These are phyloP conservation scores for Mactra quadrangularis DNA, from an alignment of 1,140 invertebrate genomes.

Conservation along the genomic window DNA sequence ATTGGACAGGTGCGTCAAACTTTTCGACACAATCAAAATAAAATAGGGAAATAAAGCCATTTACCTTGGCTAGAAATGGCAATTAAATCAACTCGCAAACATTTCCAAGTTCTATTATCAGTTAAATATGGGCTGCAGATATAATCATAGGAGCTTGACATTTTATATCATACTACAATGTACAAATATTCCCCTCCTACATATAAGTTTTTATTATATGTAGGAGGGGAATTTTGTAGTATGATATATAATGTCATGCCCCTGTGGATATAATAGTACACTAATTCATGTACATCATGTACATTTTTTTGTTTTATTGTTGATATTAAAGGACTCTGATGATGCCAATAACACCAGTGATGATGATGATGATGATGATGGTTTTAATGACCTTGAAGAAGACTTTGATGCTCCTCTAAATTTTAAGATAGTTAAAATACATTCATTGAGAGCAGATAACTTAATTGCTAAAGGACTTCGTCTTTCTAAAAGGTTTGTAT, in stretches of 20 bases:
- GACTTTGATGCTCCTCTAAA: slow-evolving; percentile 6
- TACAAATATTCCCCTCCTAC: not conserved
- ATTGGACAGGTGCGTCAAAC: too few species aligned
- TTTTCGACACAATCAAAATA: too few species aligned
- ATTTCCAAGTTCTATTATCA: too few species aligned
- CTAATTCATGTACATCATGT: not conserved
- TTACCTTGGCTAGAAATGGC: too few species aligned
- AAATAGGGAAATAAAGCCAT: too few species aligned
- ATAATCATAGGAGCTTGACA: too few species aligned
- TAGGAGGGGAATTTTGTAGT: not conserved
- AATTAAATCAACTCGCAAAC: too few species aligned
- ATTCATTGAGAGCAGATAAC: slow-evolving; percentile 9
- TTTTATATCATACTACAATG: too few species aligned
- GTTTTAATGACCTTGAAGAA: not conserved
- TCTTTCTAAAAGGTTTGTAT: not conserved
- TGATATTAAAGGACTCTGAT: too few species aligned
- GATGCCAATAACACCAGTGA: not conserved
- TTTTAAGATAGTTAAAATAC: not conserved
- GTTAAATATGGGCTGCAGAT: not conserved
- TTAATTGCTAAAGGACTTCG: not conserved
- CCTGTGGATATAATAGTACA: not conserved
- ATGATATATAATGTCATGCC: not conserved
- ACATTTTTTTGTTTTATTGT: too few species aligned
- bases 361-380: slow-evolving; percentile 10
- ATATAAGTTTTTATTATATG: not conserved